A percentile compares a stretch with the other conserved stretches of the same genome.
phyloP scores from a whole-genome alignment of 2,888 invertebrate species.

The Aleiodes testaceus region DNA sequence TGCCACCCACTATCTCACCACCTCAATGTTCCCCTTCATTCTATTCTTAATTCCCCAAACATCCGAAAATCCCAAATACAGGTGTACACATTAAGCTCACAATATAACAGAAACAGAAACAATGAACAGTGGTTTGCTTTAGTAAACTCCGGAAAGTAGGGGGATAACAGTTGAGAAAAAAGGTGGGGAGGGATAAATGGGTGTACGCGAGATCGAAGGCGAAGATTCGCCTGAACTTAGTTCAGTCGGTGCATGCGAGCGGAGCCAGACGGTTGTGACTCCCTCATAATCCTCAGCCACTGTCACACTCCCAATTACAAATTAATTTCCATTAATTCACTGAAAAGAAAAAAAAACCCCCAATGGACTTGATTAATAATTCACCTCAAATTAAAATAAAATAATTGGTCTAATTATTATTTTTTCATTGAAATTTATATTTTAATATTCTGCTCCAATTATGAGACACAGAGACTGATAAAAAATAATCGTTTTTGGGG shows the following conservation, averaged over 20 bases:
- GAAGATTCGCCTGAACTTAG: conserved; percentile 43
- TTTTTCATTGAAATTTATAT: too few species aligned
- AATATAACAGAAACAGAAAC: too few species aligned
- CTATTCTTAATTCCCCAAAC: background rate
- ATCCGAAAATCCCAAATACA: conserved; percentile 6
- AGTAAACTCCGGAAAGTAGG: conserved; percentile 6
- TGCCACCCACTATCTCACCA: too few species aligned
- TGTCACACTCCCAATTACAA: conserved; percentile 5
- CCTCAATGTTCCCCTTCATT: background rate
- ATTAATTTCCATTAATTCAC: background rate
- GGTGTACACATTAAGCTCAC: background rate
- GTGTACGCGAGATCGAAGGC: conserved; percentile 40
- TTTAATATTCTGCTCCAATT: too few species aligned
- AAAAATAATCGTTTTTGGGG: too few species aligned
- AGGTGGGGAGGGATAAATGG: conserved; percentile 40
- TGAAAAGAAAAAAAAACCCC: background rate
- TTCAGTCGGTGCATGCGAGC: conserved; percentile 49
- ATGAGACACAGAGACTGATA: too few species aligned
- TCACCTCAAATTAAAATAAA: too few species aligned
- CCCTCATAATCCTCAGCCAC: conserved; percentile 39
- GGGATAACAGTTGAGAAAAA: conserved; percentile 27
- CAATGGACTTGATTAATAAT: too few species aligned
- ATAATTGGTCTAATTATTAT: too few species aligned
- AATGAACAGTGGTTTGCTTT: background rate
- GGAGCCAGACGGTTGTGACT: conserved; percentile 42